A percentile compares a stretch with the other conserved stretches of the same genome.
phyloP scores from a whole-genome alignment of 2,113 vertebrate genomes.

The Centropus unirufus region DNA sequence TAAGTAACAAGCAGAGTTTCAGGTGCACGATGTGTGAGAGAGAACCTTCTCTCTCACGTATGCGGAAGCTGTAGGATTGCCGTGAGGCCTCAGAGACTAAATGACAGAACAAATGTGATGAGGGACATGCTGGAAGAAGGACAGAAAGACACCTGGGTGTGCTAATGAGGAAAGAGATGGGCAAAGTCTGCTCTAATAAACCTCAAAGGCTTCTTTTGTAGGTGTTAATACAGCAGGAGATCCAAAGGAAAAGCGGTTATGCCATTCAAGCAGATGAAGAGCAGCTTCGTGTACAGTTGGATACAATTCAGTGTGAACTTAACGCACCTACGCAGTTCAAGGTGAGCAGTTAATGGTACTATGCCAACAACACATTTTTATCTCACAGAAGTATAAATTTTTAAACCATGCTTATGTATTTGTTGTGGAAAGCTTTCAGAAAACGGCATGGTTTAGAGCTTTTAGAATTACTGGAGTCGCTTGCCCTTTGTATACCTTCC shows the following conservation, averaged over 20 bases:
- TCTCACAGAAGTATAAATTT: neutral
- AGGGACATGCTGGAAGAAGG: neutral
- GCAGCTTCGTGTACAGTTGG: conserved; percentile 94
- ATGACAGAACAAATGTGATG: neutral
- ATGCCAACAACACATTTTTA: neutral
- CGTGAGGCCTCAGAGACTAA: neutral
- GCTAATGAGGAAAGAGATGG: neutral
- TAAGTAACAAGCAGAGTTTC: neutral
- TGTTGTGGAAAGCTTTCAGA: neutral
- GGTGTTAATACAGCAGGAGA: conserved; percentile 98
- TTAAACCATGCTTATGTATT: accelerated
- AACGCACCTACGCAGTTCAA: conserved; percentile 98
- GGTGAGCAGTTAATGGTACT: conserved; percentile 63
- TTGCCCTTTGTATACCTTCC: neutral
- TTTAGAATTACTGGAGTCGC: neutral
- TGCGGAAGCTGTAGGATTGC: neutral
- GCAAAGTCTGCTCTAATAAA: neutral
- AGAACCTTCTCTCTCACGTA: neutral
- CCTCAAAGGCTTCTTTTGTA: conserved; percentile 47
- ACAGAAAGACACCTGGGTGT: neutral
- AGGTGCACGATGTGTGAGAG: neutral
- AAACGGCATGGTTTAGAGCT: neutral
- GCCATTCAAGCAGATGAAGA: conserved; percentile 98
- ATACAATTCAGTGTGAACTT: conserved; percentile 95
- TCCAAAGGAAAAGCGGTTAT: conserved; percentile 95